Base-by-base conservation (phyloP, 2,888 invertebrate genomes). In the Cybosia mesomella region DNA sequence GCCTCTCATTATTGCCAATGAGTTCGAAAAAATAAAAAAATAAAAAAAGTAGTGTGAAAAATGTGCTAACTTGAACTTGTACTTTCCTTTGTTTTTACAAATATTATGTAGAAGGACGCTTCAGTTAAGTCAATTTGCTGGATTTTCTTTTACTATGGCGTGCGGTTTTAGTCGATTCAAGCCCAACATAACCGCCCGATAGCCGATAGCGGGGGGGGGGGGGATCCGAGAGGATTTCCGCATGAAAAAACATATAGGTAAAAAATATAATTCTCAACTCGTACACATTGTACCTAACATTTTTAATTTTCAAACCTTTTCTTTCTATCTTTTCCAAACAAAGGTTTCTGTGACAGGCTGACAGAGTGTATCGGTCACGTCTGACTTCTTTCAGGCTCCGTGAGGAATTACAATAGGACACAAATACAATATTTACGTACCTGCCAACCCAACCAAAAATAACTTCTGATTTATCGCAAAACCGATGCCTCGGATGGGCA, bases 1-100 rank as follows among this genome's bases (percentile, higher is more conserved):
- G 54, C 55, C 67, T 58, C 62, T 71, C 66, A 71, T 80, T 76
- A 73, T 63, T 24, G 64, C 61, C 77, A 76, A 69, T 77, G 64
- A 80, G 59, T 58, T 63, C 53, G 39, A 73, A 67, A 70, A 76
- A 68, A 36, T 43, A 15, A n/a, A n/a, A n/a, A n/a, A n/a, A n/a
- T n/a, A n/a, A n/a, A n/a, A n/a, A n/a, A n/a, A n/a, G n/a, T n/a
- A 21, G 39, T n/a, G 66, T 68, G 24, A 8, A 75, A 64, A 64
- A 61, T 36, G 15, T 64, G 36, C 34, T 21, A n/a, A 49, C 49
- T n/a, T 49, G n/a, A n/a, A n/a, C 49, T 34, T 13, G 54, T 54
- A 58, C 5, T 55, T 63, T 61, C 18, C 21, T 61, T 49, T 49
- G 9, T n/a, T 49, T 49, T n/a, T n/a, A 49, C 9, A n/a, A n/a